A percentile compares a stretch with the other conserved stretches of the same genome.
Evolutionary conservation across 2,113 vertebrate genomes (phyloP).

Genomic region (Seriola aureovittata): DNA sequence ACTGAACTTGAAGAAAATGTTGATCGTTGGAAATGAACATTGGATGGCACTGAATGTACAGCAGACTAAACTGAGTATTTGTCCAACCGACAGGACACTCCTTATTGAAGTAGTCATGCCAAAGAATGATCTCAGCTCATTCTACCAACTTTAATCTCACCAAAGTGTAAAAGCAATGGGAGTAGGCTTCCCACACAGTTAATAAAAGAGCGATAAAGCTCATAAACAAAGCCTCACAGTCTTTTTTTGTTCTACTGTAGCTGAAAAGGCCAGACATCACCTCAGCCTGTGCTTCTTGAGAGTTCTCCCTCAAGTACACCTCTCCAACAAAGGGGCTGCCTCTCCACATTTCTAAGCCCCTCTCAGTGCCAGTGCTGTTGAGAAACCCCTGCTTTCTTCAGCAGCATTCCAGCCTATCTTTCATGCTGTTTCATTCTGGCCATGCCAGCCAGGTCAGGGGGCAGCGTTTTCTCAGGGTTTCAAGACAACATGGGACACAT

Average conservation of each 20-base stretch:
- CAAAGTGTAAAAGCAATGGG: slow-evolving; percentile 62
- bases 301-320: slow-evolving; percentile 73
- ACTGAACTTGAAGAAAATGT: background rate
- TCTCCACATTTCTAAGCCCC: slow-evolving; percentile 66
- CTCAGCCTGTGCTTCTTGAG: slow-evolving; percentile 64
- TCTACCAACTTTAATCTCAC: slow-evolving; percentile 64
- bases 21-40: background rate
- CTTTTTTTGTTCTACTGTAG: slow-evolving; percentile 60
- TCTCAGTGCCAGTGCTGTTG: slow-evolving; percentile 64
- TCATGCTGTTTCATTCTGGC: slow-evolving; percentile 76
- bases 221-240: slow-evolving; percentile 59
- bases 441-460: slow-evolving; percentile 79
- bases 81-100: slow-evolving; percentile 30
- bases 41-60: slow-evolving; percentile 5
- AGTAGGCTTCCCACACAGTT: slow-evolving; percentile 71
- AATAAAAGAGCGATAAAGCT: slow-evolving; percentile 71
- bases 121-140: slow-evolving; percentile 65
- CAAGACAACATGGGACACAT: slow-evolving; percentile 52
- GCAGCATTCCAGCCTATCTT: slow-evolving; percentile 77
- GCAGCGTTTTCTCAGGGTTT: slow-evolving; percentile 80
- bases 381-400: slow-evolving; percentile 69
- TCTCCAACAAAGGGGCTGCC: slow-evolving; percentile 62
- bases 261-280: slow-evolving; percentile 72
- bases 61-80: slow-evolving; percentile 32
- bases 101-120: slow-evolving; percentile 39